Evolutionary conservation across 2,797 vertebrate genomes (phyloP).

Genomic region (Epinephelus malabaricus): DNA sequence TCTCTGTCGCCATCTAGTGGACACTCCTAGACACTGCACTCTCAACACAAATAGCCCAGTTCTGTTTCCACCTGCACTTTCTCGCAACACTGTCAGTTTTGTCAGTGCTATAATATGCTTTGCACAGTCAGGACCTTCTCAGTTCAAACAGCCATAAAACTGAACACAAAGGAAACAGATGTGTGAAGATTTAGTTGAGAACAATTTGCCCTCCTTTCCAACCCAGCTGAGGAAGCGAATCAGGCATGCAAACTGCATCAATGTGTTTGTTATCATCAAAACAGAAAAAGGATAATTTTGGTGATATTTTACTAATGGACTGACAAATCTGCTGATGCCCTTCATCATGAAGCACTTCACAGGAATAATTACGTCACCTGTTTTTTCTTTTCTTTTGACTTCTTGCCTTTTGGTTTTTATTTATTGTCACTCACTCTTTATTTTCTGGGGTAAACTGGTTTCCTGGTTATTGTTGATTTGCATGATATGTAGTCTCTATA

Average conservation of each 20-base stretch:
- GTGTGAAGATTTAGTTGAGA: too few relatives aligned
- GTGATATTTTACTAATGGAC: not conserved
- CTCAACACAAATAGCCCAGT: not conserved
- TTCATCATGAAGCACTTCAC: not conserved
- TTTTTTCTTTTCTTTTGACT: too few relatives aligned
- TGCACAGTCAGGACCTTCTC: not conserved
- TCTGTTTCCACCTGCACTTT: not conserved
- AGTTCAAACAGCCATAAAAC: not conserved
- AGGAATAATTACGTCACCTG: too few relatives aligned
- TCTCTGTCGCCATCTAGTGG: constrained; percentile 76
- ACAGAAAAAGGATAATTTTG: not conserved
- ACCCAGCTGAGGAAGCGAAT: too few relatives aligned
- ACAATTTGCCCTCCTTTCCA: too few relatives aligned
- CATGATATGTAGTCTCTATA: not conserved
- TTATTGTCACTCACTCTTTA: not conserved
- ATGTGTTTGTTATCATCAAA: not conserved
- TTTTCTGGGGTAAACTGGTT: not conserved
- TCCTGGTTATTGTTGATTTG: not conserved
- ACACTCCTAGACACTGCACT: constrained; percentile 11
- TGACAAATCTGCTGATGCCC: not conserved
- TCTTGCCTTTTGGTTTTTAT: not conserved
- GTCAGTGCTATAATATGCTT: not conserved
- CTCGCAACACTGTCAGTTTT: not conserved
- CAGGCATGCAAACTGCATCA: not conserved
- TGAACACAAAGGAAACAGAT: not conserved